These are phyloP conservation scores for Apogon talboti DNA, from an alignment of 2,797 vertebrate species.

Conservation along the genomic window DNA sequence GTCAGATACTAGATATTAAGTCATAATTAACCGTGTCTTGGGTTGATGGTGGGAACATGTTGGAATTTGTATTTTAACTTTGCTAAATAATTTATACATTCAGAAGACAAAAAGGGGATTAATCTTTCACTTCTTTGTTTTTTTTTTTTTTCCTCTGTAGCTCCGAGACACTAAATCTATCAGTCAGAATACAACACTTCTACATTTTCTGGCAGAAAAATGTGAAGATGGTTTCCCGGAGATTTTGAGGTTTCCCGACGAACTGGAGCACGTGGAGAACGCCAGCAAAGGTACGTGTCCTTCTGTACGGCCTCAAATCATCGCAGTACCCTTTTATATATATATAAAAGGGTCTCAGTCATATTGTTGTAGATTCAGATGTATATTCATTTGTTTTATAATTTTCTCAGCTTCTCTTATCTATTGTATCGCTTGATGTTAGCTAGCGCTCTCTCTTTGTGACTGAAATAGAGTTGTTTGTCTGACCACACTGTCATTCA, in stretches of 20 bases:
- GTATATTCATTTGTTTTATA: constrained; percentile 3
- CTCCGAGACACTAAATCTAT: constrained; percentile 96
- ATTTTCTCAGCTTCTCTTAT: constrained; percentile 16
- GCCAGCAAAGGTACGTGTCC: constrained; percentile 92
- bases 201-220: constrained; percentile 94
- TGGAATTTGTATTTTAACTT: no score
- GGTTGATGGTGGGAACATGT: no score
- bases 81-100: no score
- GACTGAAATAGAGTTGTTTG: constrained; percentile 62
- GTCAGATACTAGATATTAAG: no score
- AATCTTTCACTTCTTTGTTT: neutral
- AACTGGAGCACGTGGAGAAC: constrained; percentile 92
- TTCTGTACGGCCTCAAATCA: neutral
- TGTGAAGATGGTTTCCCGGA: constrained; percentile 89
- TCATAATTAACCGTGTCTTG: no score
- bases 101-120: neutral
- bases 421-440: constrained; percentile 28
- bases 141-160: constrained; percentile 71
- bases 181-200: constrained; percentile 91
- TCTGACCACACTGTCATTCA: constrained; percentile 72
- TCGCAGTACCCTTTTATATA: neutral
- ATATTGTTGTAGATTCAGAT: neutral
- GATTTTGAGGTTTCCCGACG: constrained; percentile 94
- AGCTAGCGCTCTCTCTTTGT: constrained; percentile 34
- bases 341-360: no score